Evolutionary conservation across 2,797 vertebrate genomes (phyloP).

Genomic region (Vultur gryphus): DNA sequence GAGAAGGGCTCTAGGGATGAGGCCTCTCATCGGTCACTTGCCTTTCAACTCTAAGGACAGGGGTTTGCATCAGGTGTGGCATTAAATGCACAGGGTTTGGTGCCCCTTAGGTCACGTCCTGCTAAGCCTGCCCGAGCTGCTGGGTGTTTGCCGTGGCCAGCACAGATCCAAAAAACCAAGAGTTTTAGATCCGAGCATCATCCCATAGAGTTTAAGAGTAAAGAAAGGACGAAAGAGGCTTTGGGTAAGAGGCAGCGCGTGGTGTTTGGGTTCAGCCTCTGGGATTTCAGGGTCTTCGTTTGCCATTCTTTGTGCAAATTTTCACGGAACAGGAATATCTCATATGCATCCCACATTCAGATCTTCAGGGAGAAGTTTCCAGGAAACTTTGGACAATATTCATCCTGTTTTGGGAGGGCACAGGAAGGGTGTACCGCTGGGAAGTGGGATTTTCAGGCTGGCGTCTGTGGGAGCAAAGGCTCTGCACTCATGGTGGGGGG

Average conservation of each 20-base stretch:
- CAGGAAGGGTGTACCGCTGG: not conserved
- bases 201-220: not conserved
- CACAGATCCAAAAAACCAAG: accelerated
- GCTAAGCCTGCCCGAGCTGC: not conserved
- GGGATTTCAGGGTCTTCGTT: not conserved
- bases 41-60: not conserved
- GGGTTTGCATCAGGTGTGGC: not conserved
- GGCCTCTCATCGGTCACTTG: not conserved
- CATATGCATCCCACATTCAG: not conserved
- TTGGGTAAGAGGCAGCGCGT: not conserved
- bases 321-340: not conserved
- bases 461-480: not conserved
- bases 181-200: not conserved
- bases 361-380: not conserved
- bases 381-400: not conserved
- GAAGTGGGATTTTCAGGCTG: not conserved
- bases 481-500: accelerated
- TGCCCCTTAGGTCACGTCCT: not conserved
- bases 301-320: not conserved
- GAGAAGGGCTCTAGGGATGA: not conserved
- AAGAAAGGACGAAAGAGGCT: not conserved
- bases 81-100: not conserved
- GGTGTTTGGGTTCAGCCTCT: not conserved
- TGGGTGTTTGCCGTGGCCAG: not conserved
- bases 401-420: not conserved